Conservation (phyloP, 2,888 invertebrate genomes). For the Magallana nippona region DNA sequence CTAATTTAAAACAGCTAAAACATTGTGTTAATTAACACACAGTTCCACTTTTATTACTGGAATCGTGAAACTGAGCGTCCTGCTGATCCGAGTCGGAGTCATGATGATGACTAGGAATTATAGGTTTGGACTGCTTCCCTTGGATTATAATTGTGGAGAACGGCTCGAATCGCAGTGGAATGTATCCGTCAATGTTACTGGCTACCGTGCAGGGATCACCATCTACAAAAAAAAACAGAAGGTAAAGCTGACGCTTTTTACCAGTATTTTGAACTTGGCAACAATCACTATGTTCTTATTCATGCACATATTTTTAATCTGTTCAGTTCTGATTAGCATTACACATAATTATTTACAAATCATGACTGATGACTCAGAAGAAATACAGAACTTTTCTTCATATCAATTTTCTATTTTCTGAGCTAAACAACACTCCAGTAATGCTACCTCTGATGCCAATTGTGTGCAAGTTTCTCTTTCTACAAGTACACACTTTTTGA, state of each 20-base stretch:
- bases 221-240: slow-evolving; percentile 60
- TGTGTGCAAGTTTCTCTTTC: too few species aligned
- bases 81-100: slow-evolving; percentile 20
- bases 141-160: slow-evolving; percentile 66
- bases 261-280: background rate
- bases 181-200: slow-evolving; percentile 77
- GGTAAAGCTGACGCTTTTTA: background rate
- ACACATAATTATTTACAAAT: background rate
- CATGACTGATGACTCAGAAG: background rate
- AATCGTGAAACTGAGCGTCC: background rate
- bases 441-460: too few species aligned
- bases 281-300: background rate
- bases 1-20: too few species aligned
- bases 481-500: too few species aligned
- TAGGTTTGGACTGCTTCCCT: slow-evolving; percentile 55
- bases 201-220: slow-evolving; percentile 72
- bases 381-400: background rate
- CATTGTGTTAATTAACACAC: background rate
- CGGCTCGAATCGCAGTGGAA: slow-evolving; percentile 73
- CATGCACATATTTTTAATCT: background rate
- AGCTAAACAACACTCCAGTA: too few species aligned
- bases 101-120: background rate
- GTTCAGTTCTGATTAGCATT: background rate
- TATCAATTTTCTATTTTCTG: background rate
- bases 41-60: background rate